phyloP scores from a whole-genome alignment of 2,797 vertebrate genomes.

The Otolemur crassicaudatus region DNA sequence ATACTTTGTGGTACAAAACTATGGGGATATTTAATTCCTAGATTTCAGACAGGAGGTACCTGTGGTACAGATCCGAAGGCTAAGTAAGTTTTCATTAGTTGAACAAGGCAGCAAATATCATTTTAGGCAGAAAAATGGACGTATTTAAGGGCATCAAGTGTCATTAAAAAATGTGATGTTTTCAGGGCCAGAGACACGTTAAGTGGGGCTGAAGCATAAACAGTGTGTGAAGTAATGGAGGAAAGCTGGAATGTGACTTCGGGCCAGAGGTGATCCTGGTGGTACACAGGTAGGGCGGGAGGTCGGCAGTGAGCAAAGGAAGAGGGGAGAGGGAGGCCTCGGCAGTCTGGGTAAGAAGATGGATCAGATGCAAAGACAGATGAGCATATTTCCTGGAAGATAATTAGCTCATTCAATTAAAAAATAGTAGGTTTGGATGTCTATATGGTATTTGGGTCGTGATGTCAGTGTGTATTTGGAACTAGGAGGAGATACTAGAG shows the following conservation, averaged over 20 bases:
- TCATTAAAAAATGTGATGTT: neutral
- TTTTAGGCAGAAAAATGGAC: neutral
- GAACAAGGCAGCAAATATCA: neutral
- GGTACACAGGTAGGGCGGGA: accelerated
- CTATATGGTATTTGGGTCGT: neutral
- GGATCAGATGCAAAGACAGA: neutral
- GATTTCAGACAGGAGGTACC: neutral
- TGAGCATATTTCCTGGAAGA: neutral
- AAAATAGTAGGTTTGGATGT: neutral
- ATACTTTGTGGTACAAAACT: neutral
- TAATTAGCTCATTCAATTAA: neutral
- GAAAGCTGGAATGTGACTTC: no score
- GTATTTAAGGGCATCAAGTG: neutral
- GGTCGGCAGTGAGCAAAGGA: neutral
- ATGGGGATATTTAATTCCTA: neutral
- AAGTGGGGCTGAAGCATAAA: neutral
- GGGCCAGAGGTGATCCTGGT: neutral
- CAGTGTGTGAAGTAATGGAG: neutral
- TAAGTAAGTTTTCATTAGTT: neutral
- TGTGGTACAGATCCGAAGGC: neutral
- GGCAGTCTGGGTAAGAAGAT: neutral
- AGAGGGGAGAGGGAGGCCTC: neutral
- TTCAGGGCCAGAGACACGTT: neutral
- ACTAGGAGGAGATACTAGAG: neutral
- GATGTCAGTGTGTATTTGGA: neutral